These are phyloP conservation scores for Micoletzkya japonica DNA, from an alignment of 2,888 invertebrate genomes.

Conservation along the genomic window DNA sequence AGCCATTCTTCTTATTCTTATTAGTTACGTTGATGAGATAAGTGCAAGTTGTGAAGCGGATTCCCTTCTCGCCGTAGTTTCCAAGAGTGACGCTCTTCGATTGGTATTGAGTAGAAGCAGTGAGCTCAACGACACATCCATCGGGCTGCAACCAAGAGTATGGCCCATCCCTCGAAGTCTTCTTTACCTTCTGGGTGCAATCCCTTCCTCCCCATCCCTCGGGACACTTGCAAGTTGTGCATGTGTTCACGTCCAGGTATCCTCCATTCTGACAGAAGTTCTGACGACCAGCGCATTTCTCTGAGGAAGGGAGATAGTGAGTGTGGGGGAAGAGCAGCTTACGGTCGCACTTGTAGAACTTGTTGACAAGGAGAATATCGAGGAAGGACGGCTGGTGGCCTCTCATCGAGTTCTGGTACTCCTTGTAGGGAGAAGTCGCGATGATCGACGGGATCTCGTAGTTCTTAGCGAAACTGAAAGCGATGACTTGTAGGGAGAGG, in stretches of 20 bases:
- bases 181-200: slow-evolving; percentile 14
- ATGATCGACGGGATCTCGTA: not conserved
- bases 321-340: too few species aligned
- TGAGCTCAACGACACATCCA: not conserved
- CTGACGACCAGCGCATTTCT: slow-evolving; percentile 1
- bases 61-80: not conserved
- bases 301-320: too few species aligned
- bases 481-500: too few species aligned
- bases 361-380: slow-evolving; percentile 19
- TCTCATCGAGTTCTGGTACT: slow-evolving; percentile 22
- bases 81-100: not conserved
- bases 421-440: not conserved
- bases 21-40: not conserved
- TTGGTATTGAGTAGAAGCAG: not conserved
- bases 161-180: not conserved
- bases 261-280: slow-evolving; percentile 16
- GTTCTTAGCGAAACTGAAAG: slow-evolving; percentile 9
- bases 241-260: slow-evolving; percentile 16
- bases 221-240: slow-evolving; percentile 15
- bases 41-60: not conserved
- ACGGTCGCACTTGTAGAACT: slow-evolving; percentile 25
- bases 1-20: too few species aligned
- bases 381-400: slow-evolving; percentile 24
- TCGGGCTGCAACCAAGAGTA: slow-evolving; percentile 2
- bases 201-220: slow-evolving; percentile 18